Evolutionary conservation across 2,113 vertebrate genomes (phyloP).

Genomic region (Limanda limanda): DNA sequence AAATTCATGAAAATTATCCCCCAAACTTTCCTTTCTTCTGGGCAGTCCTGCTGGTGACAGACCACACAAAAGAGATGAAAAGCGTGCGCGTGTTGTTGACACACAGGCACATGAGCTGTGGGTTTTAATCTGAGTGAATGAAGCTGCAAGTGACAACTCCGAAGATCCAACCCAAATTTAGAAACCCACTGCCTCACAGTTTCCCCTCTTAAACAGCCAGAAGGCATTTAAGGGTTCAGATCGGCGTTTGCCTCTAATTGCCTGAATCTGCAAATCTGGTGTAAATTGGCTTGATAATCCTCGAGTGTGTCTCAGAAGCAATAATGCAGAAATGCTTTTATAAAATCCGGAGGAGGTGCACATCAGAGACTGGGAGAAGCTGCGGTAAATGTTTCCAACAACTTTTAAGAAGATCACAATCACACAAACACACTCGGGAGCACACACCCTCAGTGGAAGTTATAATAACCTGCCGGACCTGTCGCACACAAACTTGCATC

Average conservation of each 20-base stretch:
- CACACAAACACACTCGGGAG: not conserved
- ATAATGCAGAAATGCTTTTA: constrained; percentile 36
- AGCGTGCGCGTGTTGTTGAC: not conserved
- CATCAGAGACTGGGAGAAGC: not conserved
- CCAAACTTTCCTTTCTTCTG: not conserved
- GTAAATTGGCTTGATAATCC: constrained; percentile 37
- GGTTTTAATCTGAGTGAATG: constrained; percentile 20
- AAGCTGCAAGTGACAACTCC: constrained; percentile 6
- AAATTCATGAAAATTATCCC: constrained; percentile 33
- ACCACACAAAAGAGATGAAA: not conserved
- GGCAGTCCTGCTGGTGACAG: not conserved
- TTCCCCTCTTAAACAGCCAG: not conserved
- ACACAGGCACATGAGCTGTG: not conserved
- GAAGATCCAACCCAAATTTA: not conserved
- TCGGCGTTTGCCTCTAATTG: constrained; percentile 28
- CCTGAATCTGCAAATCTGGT: constrained; percentile 41
- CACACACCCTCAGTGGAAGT: constrained; percentile 35
- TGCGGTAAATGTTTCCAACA: constrained; percentile 18
- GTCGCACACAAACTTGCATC: constrained; percentile 17
- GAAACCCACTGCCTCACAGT: not conserved
- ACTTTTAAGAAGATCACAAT: constrained; percentile 16
- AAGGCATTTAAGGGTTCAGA: constrained; percentile 14
- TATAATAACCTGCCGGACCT: constrained; percentile 33
- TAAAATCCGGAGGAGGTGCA: constrained; percentile 12
- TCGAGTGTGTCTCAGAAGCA: constrained; percentile 31